phyloP scores from a whole-genome alignment of 2,888 invertebrate genomes.

The Corbicula japonica region DNA sequence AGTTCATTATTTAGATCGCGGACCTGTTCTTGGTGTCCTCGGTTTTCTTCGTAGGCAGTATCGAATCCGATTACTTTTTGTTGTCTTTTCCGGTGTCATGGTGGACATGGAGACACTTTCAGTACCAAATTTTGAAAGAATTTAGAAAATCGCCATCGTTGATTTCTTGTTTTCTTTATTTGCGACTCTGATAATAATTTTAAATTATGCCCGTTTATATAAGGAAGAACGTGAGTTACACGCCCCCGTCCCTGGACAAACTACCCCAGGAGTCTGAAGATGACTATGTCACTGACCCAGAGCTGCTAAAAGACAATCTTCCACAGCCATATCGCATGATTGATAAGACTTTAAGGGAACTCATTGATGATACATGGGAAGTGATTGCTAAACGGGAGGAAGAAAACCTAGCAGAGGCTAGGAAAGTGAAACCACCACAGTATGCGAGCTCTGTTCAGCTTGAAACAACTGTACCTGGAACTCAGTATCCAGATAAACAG shows the following conservation, averaged over 20 bases:
- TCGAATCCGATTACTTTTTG: conserved; percentile 57
- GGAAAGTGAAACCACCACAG: conserved; percentile 78
- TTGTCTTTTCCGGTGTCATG: conserved; percentile 75
- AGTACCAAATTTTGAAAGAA: neutral
- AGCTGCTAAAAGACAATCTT: conserved; percentile 79
- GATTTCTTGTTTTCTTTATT: neutral
- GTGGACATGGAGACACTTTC: conserved; percentile 69
- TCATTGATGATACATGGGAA: conserved; percentile 83
- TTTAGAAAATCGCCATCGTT: neutral
- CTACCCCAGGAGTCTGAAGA: conserved; percentile 80
- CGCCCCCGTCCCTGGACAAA: conserved; percentile 81
- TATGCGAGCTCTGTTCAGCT: conserved; percentile 75
- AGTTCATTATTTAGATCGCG: conserved; percentile 39
- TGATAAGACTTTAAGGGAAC: conserved; percentile 79
- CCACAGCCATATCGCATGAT: conserved; percentile 85
- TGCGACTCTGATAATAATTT: neutral
- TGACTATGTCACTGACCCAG: conserved; percentile 84
- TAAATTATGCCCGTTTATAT: conserved; percentile 82
- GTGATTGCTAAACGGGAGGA: conserved; percentile 78
- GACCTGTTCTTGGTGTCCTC: conserved; percentile 28
- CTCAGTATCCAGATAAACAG: conserved; percentile 62
- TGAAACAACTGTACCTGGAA: conserved; percentile 66
- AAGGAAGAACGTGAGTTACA: conserved; percentile 79
- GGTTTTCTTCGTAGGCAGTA: conserved; percentile 13
- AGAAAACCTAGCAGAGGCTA: conserved; percentile 73